Evolutionary conservation across 2,888 invertebrate genomes (phyloP).

Genomic region (Emmelina monodactyla): DNA sequence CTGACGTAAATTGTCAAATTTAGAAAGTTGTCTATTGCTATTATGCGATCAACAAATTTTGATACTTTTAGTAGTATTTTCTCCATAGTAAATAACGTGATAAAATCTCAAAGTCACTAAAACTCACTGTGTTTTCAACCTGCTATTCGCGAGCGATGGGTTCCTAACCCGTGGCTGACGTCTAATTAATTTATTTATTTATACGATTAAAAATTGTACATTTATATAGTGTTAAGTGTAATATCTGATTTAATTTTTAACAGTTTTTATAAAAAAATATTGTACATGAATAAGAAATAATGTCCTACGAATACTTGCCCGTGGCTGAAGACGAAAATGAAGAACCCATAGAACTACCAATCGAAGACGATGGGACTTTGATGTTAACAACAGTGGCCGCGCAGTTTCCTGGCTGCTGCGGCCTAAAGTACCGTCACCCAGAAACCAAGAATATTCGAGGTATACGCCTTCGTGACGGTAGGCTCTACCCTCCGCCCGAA

Average conservation of each 20-base stretch:
- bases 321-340: slow-evolving; percentile 97
- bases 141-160: slow-evolving; percentile 56
- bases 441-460: slow-evolving; percentile 91
- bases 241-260: slow-evolving; percentile 51
- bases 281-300: slow-evolving; percentile 63
- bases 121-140: slow-evolving; percentile 55
- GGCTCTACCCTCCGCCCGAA: slow-evolving; percentile 86
- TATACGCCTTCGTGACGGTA: slow-evolving; percentile 89
- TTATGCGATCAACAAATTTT: slow-evolving; percentile 28
- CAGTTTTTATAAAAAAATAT: slow-evolving; percentile 38
- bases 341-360: slow-evolving; percentile 96
- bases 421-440: slow-evolving; percentile 95
- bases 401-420: slow-evolving; percentile 96
- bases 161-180: slow-evolving; percentile 64
- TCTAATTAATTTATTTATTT: slow-evolving; percentile 59
- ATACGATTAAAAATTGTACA: slow-evolving; percentile 57
- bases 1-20: slow-evolving; percentile 36
- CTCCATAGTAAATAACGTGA: slow-evolving; percentile 21
- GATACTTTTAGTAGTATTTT: slow-evolving; percentile 28
- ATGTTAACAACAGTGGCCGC: slow-evolving; percentile 93
- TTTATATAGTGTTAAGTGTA: slow-evolving; percentile 56
- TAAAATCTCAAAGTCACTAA: slow-evolving; percentile 30
- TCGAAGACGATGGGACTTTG: slow-evolving; percentile 94
- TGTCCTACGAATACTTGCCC: slow-evolving; percentile 77
- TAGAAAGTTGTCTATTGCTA: slow-evolving; percentile 53